A percentile compares a stretch with the other conserved stretches of the same genome.
phyloP scores from a whole-genome alignment of 2,888 invertebrate genomes.

The Ptilodon capucinus region DNA sequence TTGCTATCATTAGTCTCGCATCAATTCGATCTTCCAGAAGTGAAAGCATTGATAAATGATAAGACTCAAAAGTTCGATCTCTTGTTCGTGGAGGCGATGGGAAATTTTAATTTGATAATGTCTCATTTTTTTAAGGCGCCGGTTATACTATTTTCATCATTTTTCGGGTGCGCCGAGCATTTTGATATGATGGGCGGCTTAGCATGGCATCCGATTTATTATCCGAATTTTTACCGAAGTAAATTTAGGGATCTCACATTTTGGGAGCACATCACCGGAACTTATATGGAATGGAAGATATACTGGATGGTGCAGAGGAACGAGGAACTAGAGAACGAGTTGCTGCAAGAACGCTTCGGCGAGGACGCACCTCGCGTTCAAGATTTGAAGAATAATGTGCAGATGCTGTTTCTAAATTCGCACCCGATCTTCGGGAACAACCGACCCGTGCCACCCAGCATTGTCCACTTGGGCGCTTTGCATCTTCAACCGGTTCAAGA shows the following conservation, averaged over 20 bases:
- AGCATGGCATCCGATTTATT: constrained; percentile 29
- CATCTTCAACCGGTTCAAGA: constrained; percentile 35
- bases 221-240: constrained; percentile 25
- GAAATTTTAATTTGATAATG: constrained; percentile 26
- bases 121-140: constrained; percentile 39
- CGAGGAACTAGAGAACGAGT: constrained; percentile 22
- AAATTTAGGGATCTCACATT: constrained; percentile 22
- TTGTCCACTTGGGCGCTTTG: constrained; percentile 36
- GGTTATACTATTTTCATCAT: constrained; percentile 33
- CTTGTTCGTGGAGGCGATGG: constrained; percentile 34
- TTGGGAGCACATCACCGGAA: constrained; percentile 26
- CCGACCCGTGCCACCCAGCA: constrained; percentile 43
- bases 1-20: constrained; percentile 4
- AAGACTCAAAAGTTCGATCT: constrained; percentile 43
- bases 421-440: constrained; percentile 38
- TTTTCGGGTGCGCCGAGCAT: constrained; percentile 25
- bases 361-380: constrained; percentile 25
- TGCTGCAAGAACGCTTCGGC: constrained; percentile 35
- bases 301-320: constrained; percentile 5
- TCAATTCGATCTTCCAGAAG: constrained; percentile 17
- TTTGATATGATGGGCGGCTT: constrained; percentile 33
- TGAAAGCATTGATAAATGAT: constrained; percentile 27
- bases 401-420: constrained; percentile 39
- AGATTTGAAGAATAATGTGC: constrained; percentile 36
- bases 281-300: constrained; percentile 24